phyloP scores from a whole-genome alignment of 2,113 vertebrate species.

The Aegithalos caudatus region DNA sequence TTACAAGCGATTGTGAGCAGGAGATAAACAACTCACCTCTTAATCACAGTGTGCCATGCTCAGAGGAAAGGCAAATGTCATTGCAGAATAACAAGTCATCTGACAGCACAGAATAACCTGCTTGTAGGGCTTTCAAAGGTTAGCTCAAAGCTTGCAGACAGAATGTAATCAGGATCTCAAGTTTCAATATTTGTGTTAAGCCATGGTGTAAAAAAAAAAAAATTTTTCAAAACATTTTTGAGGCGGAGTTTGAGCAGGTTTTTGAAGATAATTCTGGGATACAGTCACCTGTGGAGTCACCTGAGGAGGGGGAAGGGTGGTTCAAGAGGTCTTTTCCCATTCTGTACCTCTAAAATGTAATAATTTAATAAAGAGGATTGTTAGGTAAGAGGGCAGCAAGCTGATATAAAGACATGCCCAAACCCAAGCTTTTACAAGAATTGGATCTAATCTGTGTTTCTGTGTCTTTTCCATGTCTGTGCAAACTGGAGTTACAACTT shows the following conservation, averaged over 20 bases:
- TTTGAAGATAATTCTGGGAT: background rate
- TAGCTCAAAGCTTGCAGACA: background rate
- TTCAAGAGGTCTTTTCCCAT: background rate
- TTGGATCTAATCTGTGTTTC: background rate
- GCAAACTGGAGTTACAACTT: background rate
- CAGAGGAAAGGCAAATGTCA: background rate
- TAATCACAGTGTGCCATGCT: background rate
- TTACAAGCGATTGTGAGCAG: background rate
- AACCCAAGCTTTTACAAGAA: background rate
- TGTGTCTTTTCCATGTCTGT: rapidly evolving
- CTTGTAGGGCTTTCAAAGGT: background rate
- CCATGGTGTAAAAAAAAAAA: background rate
- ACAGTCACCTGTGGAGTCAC: background rate
- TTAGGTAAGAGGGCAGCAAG: background rate
- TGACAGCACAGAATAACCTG: background rate
- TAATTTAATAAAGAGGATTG: background rate
- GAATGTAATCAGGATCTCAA: background rate
- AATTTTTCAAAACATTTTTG: background rate
- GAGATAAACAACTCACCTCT: background rate
- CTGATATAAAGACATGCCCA: background rate
- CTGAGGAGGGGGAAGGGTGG: background rate
- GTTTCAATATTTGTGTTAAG: background rate
- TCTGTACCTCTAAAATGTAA: background rate
- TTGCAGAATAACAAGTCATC: background rate
- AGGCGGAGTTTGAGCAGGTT: background rate